Base-by-base conservation (phyloP, 2,888 invertebrate species). In the Tiliacea aurago region DNA sequence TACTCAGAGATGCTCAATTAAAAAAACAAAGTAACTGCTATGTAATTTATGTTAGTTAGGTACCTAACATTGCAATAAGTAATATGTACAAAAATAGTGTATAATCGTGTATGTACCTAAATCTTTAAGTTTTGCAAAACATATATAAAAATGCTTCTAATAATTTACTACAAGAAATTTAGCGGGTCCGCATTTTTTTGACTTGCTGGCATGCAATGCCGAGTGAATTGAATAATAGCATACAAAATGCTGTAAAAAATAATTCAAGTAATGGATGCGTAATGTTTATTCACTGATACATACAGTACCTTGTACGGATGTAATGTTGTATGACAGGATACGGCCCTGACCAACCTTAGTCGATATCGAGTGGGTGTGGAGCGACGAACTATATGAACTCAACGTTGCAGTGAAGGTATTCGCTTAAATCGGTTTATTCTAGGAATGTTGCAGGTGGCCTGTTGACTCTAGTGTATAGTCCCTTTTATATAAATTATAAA, bases 271-370 rank as follows among this genome's bases (percentile, higher is more conserved):
- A 47, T 73, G 59, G 73, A 76, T 86, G 82, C 59, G 79, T 82
- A 72, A 79, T 84, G 70, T 83, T 78, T 86, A 86, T 85, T 78
- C 76, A 76, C 73, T 78, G 78, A 83, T 81, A 85, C 41, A 56
- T 66, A 74, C 47, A 66, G 65, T 78, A 73, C 86, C 86, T 75
- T 82, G 75, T 83, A 75, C 73, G 83, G 83, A 75, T 77, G 63
- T 80, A 81, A 82, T 79, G 82, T 76, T 78, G 83, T 78, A 77
- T 80, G 81, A 78, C 84, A 88, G 84, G 85, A 81, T 75, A 75
- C 76, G 90, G 84, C 89, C 91, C 78, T 89, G 90, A 89, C 90
- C 78, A 89, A 78, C 90, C 90, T 89, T 85, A 86, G 81, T 84
- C 75, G 82, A 85, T 86, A 86, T 82, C 73, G 84, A 83, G 88